Evolutionary conservation across 2,888 invertebrate genomes (phyloP), one percentile per base, ranked within the genome.

Genomic region (Gryllus longicercus): DNA sequence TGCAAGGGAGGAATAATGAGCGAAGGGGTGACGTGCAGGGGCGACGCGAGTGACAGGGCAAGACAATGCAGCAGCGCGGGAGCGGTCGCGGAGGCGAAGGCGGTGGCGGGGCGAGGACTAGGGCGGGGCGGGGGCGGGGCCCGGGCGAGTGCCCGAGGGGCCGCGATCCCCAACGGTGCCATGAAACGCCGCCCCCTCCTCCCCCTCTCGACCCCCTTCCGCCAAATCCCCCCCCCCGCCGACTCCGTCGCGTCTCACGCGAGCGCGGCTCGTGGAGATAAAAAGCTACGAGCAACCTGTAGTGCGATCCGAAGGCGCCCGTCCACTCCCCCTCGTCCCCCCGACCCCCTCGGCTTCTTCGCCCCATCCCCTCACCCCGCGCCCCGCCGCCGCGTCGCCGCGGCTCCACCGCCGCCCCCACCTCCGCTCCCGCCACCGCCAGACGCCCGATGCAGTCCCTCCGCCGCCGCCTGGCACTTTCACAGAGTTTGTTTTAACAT

Each of bases 271-370:
- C 63, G 63, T n/a, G n/a, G 63, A 63, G 63, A 63, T 63, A 63
- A 63, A 63, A 63, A 63, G 63, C 63, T 63, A 63, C 63, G 63
- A 63, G 63, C 63, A 63, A 63, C 63, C 63, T 63, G 63, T 63
- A 63, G 63, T 63, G 63, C 63, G 63, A 63, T 63, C 63, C 63
- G 63, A 63, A 63, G 63, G 63, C 63, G 63, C 63, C 14, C 63
- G 63, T 18, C 63, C 63, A n/a, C n/a, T 63, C 63, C 63, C 3
- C 63, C 14, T 14, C 18, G 63, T 10, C 18, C 63, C 63, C 63
- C 63, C 2, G 5, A 3, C 3, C 16, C 16, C 12, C 14, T 51
- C 51, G 14, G 63, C 14, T 63, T 14, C 63, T 14, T 18, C 14
- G 63, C 3, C 10, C 14, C 63, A n/a, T 4, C 63, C 63, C 16